Evolutionary conservation across 92 coral and sea anemone genomes (phyloP), one percentile per base, ranked within the genome.

Genomic region (Porites rus): DNA sequence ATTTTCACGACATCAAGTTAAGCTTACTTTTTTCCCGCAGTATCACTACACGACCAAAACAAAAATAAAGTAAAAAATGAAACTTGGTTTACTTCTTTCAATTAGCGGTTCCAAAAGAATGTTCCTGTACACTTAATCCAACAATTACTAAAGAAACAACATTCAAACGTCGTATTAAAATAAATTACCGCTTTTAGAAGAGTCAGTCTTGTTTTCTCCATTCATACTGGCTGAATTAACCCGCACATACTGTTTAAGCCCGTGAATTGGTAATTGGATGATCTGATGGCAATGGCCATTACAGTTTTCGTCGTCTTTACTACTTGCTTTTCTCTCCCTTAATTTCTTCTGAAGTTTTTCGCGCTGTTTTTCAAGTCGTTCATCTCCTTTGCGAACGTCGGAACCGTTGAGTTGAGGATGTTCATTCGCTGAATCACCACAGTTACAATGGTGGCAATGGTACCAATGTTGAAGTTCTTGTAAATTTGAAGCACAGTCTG

Each of bases 321-420:
- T 82, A 81, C 96, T 94, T 66, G 93, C 94, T 84, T 91, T 92
- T 52, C 95, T 93, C 83, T 95, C 99, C 59, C 91, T 89, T 31
- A 97, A 93, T 90, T 91, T 97, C 80, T 79, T 95, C 75, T 97
- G 99, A 22, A 97, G 96, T 80, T 95, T 97, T 80, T 94, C 98
- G 52, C 95, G 91, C 75, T 84, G 89, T 85, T 91, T 93, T 66
- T 93, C 97, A 31, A 88, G 81, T 67, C 99, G 82, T 75, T 95
- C 99, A 75, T 97, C 97, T 77, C 93, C 94, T 20, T 81, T 88
- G 51, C 87, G 80, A 61, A 77, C 75, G 82, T 90, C 90, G 52
- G 90, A 85, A 31, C 82, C 75, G 54, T 91, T 89, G 71, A 77
- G 79, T 84, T 73, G 80, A 19, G 81, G 24, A 65, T 76, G 79